Evolutionary conservation across 2,888 invertebrate species (phyloP), one percentile per base, ranked within the genome.

Genomic region (Steinernema carpocapsae): DNA sequence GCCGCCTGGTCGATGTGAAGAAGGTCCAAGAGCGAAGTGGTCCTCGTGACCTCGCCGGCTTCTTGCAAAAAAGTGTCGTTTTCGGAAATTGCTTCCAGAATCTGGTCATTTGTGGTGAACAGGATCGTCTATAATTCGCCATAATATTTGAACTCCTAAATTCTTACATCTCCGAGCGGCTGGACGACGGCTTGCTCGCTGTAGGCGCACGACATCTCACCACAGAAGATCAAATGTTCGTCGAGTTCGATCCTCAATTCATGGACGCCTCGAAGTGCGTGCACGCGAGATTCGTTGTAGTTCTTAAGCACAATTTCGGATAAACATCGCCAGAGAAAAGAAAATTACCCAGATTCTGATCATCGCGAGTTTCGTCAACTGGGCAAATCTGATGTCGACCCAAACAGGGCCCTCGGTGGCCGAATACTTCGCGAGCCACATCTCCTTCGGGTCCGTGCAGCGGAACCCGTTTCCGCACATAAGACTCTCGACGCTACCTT

Each of bases 281-380:
- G 92, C 81, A 94, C 93, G 76, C 94, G 90, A 0, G 94, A 94
- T 88, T 94, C 94, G 88, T 94, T 94, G 88, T 94, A 94, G 88
- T 94, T 94, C 94, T 94, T 88, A 56, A 87, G 81, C 10, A 37
- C 37, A 37, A 6, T 37, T 37, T 37, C 3, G 10, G 37, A 37
- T 37, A 6, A 3, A 37, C 3, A 37, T 6, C 10, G 4, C 3
- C 37, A 37, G 4, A 37, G 10, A 37, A 37, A 3, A 10, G 37
- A 37, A 6, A 3, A 37, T 75, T 56, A 82, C 85, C 85, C 82
- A 84, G 73, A 86, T 79, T 26, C 86, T 74, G n/a, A 86, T 82
- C 79, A 86, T 81, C 24, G 86, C 86, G 4, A 86, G 71, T 7
- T 74, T 75, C 14, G 74, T 64, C 1, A 78, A 73, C 42, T 80